Conservation (phyloP, 2,888 invertebrate genomes). For the Stenoptilia bipunctidactyla region DNA sequence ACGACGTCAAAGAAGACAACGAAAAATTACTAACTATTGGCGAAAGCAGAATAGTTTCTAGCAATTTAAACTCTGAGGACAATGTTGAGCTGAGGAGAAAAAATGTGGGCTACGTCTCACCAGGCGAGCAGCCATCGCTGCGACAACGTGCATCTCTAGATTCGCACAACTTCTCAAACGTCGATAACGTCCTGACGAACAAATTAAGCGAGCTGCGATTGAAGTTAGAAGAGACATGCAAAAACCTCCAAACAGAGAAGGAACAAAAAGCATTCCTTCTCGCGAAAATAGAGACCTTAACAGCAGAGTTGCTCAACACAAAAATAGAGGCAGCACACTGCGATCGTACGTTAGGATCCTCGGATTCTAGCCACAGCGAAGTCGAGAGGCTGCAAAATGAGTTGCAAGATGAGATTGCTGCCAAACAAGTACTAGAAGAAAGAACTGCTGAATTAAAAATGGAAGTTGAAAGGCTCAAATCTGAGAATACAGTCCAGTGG, state of each 20-base stretch:
- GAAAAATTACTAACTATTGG: slow-evolving; percentile 77
- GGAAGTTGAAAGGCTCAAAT: slow-evolving; percentile 87
- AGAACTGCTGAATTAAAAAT: slow-evolving; percentile 52
- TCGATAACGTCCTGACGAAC: slow-evolving; percentile 52
- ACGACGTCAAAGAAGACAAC: slow-evolving; percentile 83
- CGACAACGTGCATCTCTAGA: slow-evolving; percentile 55
- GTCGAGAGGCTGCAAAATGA: slow-evolving; percentile 57
- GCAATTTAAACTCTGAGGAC: slow-evolving; percentile 46
- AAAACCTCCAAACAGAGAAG: slow-evolving; percentile 48
- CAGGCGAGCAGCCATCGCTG: slow-evolving; percentile 38
- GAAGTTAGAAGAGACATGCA: slow-evolving; percentile 47
- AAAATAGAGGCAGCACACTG: slow-evolving; percentile 48
- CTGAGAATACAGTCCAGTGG: slow-evolving; percentile 95
- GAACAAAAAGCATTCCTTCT: slow-evolving; percentile 54
- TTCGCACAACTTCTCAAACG: slow-evolving; percentile 57
- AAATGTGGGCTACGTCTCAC: slow-evolving; percentile 37
- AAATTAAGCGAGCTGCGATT: slow-evolving; percentile 50
- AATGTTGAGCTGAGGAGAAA: slow-evolving; percentile 53
- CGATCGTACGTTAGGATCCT: slow-evolving; percentile 54
- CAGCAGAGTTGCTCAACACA: slow-evolving; percentile 46
- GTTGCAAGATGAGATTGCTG: slow-evolving; percentile 56
- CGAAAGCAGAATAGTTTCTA: slow-evolving; percentile 51
- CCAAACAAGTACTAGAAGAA: slow-evolving; percentile 58
- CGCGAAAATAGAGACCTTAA: slow-evolving; percentile 47
- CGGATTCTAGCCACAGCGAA: slow-evolving; percentile 61